A percentile compares a stretch with the other conserved stretches of the same genome.
These are phyloP conservation scores for Ceratosolen solmsi DNA, from an alignment of 1,140 invertebrate genomes.

Conservation along the genomic window DNA sequence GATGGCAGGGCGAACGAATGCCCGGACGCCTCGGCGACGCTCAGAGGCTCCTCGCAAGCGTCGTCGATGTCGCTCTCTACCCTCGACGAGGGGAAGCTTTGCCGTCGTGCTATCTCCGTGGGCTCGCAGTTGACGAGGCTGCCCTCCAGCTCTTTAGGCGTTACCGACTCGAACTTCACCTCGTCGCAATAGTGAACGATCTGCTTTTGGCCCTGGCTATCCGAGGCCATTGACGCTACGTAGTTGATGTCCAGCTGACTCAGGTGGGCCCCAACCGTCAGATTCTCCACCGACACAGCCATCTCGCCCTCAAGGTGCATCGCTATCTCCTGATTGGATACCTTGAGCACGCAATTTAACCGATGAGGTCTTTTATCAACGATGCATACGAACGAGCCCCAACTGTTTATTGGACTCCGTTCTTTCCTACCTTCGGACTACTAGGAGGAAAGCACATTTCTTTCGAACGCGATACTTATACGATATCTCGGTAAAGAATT, in stretches of 20 bases:
- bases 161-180: conserved; percentile 65
- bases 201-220: conserved; percentile 61
- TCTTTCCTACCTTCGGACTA: no score
- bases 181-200: conserved; percentile 68
- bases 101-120: neutral
- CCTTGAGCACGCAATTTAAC: conserved; percentile 52
- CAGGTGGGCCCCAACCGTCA: conserved; percentile 64
- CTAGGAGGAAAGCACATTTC: no score
- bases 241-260: conserved; percentile 71
- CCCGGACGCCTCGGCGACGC: conserved; percentile 45
- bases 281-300: conserved; percentile 67
- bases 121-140: conserved; percentile 52
- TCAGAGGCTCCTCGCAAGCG: conserved; percentile 49
- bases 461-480: no score
- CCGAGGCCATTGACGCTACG: conserved; percentile 66
- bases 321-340: conserved; percentile 69
- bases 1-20: conserved; percentile 61
- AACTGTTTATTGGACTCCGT: neutral
- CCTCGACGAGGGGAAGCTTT: conserved; percentile 28
- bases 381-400: neutral
- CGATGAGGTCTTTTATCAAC: neutral
- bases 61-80: conserved; percentile 50
- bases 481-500: no score
- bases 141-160: conserved; percentile 59
- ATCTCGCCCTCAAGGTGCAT: conserved; percentile 69